Conservation (phyloP, 1,140 invertebrate species). For the Batillaria attramentaria region DNA sequence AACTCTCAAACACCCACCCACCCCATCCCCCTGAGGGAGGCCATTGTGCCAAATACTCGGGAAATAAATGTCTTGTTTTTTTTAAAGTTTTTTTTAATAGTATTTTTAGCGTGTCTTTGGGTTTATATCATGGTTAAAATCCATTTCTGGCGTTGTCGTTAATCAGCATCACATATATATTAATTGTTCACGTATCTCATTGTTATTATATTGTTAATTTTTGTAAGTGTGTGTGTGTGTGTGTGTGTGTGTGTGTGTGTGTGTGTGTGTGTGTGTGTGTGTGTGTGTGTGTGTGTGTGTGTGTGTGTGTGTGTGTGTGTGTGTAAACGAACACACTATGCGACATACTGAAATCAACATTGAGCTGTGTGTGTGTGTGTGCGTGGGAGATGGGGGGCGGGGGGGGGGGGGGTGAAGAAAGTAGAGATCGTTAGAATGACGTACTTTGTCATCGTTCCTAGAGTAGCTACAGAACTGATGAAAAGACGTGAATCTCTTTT, state of each 20-base stretch:
- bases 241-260: background rate
- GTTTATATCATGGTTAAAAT: background rate
- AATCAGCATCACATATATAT: background rate
- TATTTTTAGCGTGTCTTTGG: conserved; percentile 17
- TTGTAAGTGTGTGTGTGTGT: background rate
- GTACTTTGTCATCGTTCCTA: background rate
- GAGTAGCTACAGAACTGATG: background rate
- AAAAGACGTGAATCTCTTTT: conserved; percentile 16
- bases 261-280: background rate
- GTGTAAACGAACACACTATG: background rate
- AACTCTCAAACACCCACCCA: background rate
- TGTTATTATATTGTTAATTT: conserved; percentile 5
- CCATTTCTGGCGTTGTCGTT: background rate
- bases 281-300: background rate
- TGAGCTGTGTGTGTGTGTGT: background rate
- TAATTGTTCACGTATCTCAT: conserved; percentile 19
- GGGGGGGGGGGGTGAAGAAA: conserved; percentile 4
- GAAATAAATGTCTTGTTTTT: conserved; percentile 18
- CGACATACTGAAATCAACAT: conserved; percentile 1
- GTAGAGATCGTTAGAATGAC: background rate
- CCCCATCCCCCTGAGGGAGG: background rate
- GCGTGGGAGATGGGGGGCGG: background rate
- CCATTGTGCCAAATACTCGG: background rate
- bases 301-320: background rate
- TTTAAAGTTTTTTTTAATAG: background rate